These are phyloP conservation scores for Pseudopodoces humilis DNA, from an alignment of 2,113 vertebrate species.

Conservation along the genomic window DNA sequence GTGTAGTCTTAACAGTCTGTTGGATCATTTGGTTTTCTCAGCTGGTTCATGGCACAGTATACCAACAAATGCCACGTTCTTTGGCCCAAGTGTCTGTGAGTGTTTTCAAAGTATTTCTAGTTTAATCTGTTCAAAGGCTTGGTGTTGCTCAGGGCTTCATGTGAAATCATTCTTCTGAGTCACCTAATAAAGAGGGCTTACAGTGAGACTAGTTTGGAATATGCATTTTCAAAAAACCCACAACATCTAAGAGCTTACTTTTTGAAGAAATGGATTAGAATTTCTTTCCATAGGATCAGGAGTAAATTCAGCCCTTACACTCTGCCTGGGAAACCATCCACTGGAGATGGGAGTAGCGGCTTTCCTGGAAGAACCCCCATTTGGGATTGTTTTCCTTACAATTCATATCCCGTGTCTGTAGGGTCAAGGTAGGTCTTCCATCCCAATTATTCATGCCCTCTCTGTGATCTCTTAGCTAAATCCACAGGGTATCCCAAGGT, in stretches of 20 bases:
- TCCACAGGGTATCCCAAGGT: background rate
- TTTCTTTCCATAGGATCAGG: background rate
- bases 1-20: background rate
- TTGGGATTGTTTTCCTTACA: background rate
- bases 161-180: background rate
- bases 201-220: background rate
- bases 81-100: background rate
- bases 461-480: background rate
- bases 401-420: background rate
- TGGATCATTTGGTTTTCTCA: background rate
- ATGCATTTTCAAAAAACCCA: background rate
- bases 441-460: background rate
- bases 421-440: background rate
- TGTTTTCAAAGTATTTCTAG: background rate
- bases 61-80: background rate
- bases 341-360: background rate
- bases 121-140: background rate
- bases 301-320: background rate
- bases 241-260: background rate
- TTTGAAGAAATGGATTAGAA: background rate
- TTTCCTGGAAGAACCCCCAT: background rate
- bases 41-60: background rate
- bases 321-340: background rate
- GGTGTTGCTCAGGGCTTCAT: background rate
- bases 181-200: background rate